Base-by-base conservation (phyloP, 2,113 vertebrate species). In the Psilopsiagon aymara region DNA sequence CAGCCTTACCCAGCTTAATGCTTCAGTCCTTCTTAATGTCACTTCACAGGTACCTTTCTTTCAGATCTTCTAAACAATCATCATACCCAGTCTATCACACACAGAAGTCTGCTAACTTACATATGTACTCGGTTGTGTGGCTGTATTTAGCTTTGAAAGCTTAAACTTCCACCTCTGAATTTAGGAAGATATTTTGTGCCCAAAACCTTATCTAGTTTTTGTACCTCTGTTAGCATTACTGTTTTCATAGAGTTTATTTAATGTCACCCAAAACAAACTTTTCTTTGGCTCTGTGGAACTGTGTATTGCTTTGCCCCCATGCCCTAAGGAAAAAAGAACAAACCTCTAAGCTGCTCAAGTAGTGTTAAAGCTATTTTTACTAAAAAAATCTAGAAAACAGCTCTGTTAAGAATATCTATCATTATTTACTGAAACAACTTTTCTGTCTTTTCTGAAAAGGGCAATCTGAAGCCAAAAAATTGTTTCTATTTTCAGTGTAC, bases 71-170 rank as follows among this genome's bases (percentile, higher is more conserved):
- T 43, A 33, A 81, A 33, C 10, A 23, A 43, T 33, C 46, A 67
- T 33, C 10, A 25, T 16, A 13, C 11, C 8, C 23, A 41, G 17
- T n/a, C 10, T 20, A 59, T 33, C 29, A 19, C n/a, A 17, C 43
- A 31, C 17, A 29, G 59, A 43, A 52, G 2, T 64, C 47, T 91
- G 43, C 16, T 87, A 29, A 7, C 51, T 79, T 37, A 1, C 44
- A 5, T 71, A 84, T 71, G 16, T 63, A 15, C 41, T 75, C 2
- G 0, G 17, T 4, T 76, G 19, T 12, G 5, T 37, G 0, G 18
- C 3, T 76, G 21, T 11, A 5, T 41, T 53, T 62, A 62, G n/a
- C 19, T 82, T 52, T 80, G 62, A 90, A 49, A 44, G 19, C 44
- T 60, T 35, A 66, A 31, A 25, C 24, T 74, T 83, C 41, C 51